Evolutionary conservation across 2,888 invertebrate genomes (phyloP), one percentile per base, ranked within the genome.

Genomic region (Nemurella pictetii): DNA sequence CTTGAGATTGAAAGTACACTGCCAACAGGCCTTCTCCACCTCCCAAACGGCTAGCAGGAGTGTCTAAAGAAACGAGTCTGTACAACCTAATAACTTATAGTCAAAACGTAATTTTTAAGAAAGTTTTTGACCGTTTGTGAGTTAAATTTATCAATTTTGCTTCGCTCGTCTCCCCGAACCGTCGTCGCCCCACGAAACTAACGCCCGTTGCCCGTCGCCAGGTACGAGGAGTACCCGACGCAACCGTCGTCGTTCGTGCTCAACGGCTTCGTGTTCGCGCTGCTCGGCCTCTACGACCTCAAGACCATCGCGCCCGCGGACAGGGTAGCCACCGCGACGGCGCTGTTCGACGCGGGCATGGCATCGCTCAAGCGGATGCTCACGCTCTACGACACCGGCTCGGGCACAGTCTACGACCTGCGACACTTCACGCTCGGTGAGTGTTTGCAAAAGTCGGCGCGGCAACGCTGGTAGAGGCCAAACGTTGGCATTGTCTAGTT

Each of bases 181-280:
- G 87, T 25, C 87, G 87, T 0, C 94, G 96, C 96, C 55, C 55
- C 55, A n/a, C n/a, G n/a, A n/a, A n/a, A n/a, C n/a, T n/a, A n/a
- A n/a, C n/a, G n/a, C n/a, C n/a, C n/a, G n/a, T n/a, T n/a, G n/a
- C n/a, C n/a, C n/a, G n/a, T n/a, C 25, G 5, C 7, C 81, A 81
- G 81, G 81, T 99, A 98, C 90, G 99, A 99, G 90, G 99, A 99
- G 90, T 99, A 99, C 91, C 99, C 99, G 0, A 99, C 99, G 0
- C 94, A 94, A 84, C 99, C 99, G 0, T 94, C 98, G 3, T 95
- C 97, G 0, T 99, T 98, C 91, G 99, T 99, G 15, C 93, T 99
- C 29, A 99, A 99, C 91, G 99, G 99, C 77, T 99, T 99, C 91
- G 98, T 99, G 88, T 99, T 99, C 91, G 97, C 99, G 0, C 92